Evolutionary conservation across 2,888 invertebrate species (phyloP).

Genomic region (Timema cristinae): DNA sequence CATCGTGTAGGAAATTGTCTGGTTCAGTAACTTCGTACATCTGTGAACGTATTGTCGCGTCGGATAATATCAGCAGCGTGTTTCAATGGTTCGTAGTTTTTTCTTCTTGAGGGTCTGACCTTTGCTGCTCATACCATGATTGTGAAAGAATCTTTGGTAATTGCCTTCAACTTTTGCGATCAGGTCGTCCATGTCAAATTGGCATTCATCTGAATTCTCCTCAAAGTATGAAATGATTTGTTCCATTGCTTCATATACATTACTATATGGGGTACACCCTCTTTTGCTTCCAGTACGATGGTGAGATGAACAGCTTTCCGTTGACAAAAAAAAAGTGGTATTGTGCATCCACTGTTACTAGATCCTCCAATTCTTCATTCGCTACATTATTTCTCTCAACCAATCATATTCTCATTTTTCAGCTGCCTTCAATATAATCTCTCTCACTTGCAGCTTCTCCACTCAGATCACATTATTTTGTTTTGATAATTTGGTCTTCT

Average conservation of each 20-base stretch:
- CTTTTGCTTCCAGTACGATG: neutral
- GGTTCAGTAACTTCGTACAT: neutral
- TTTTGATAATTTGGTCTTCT: neutral
- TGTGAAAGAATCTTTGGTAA: neutral
- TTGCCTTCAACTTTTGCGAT: neutral
- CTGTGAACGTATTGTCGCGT: neutral
- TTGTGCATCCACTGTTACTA: neutral
- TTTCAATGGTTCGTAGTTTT: neutral
- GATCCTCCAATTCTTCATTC: neutral
- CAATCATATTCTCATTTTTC: conserved; percentile 1
- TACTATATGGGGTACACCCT: neutral
- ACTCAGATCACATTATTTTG: neutral
- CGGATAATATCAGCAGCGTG: neutral
- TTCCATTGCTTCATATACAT: neutral
- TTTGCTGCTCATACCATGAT: neutral
- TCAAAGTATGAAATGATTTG: neutral
- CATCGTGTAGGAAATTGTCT: neutral
- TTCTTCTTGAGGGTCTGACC: neutral
- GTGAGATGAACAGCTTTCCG: neutral
- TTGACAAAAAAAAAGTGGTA: neutral
- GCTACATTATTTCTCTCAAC: neutral
- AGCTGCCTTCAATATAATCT: neutral
- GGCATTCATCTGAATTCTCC: neutral
- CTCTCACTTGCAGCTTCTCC: neutral
- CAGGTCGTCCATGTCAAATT: neutral